Base-by-base conservation (phyloP, 1,140 invertebrate species). In the Armadillidium nasatum region DNA sequence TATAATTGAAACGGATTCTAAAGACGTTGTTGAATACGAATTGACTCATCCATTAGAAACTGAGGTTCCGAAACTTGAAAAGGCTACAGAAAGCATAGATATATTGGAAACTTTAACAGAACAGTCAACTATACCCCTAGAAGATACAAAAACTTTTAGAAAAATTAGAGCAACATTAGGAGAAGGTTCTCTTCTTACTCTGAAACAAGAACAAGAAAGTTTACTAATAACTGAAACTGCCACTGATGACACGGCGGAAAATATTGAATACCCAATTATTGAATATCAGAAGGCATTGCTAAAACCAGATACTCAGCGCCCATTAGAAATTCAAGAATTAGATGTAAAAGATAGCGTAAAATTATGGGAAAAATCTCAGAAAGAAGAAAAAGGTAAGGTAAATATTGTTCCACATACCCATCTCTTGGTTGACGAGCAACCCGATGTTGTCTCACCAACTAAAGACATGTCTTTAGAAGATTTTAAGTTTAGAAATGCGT, bases 191-290 rank as follows among this genome's bases (percentile, higher is more conserved):
- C 50, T 60, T 7, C 50, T 60, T 13, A 60, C 50, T 60, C 19
- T 60, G 19, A 60, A 60, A 60, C 50, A 60, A 60, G 50, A 60
- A 19, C 50, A 60, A 60, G 50, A 60, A 60, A 19, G 50, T 15
- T 60, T 60, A 60, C 11, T 60, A 60, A 60, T 60, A 4, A 15
- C 50, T 2, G 50, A 60, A 60, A 60, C 50, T 3, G 1, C 50
- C 19, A 60, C 50, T 4, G 19, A 13, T 60, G 50, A 60, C 33
- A 33, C 33, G 2, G 33, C 33, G 1, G 33, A 33, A 33, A 33
- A 33, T 33, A 6, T 33, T 33, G 33, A 33, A 3, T 33, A 33
- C 33, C 33, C 33, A 1, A 33, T 33, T 33, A 33, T 33, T 33
- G 33, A 33, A 33, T 33, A 33, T 33, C 33, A 33, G 33, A 33